These are phyloP conservation scores for Dorcus parallelipipedus DNA, from an alignment of 2,888 invertebrate genomes.

Conservation along the genomic window DNA sequence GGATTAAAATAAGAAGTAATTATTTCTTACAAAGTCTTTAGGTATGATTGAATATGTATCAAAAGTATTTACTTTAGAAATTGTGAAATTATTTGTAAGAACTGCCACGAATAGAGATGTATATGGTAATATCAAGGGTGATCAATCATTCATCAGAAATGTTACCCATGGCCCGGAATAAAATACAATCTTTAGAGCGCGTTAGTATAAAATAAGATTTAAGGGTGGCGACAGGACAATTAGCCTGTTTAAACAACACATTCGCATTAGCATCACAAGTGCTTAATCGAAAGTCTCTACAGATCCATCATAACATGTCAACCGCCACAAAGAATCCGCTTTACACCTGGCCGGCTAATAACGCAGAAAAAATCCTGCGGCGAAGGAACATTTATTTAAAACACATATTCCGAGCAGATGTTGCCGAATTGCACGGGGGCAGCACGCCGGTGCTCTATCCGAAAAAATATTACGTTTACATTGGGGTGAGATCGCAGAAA, in stretches of 20 bases:
- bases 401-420: conserved; percentile 43
- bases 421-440: conserved; percentile 28
- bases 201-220: conserved; percentile 9
- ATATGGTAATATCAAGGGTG: conserved; percentile 13
- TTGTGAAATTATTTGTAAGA: neutral
- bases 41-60: too few species aligned
- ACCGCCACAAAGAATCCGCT: conserved; percentile 17
- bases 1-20: neutral
- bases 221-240: conserved; percentile 41
- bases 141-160: conserved; percentile 13
- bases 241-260: conserved; percentile 48
- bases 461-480: neutral
- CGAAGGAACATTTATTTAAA: conserved; percentile 39
- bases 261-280: conserved; percentile 43
- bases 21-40: too few species aligned
- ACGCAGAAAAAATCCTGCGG: conserved; percentile 10
- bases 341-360: conserved; percentile 7
- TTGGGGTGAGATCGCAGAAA: conserved; percentile 7
- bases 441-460: neutral
- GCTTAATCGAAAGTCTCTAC: conserved; percentile 24
- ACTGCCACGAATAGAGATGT: conserved; percentile 11
- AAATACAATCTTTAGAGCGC: conserved; percentile 9
- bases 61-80: too few species aligned
- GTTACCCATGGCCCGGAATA: conserved; percentile 5
- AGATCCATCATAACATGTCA: conserved; percentile 47